Conservation (phyloP, 2,888 invertebrate genomes). For the Drosophila prolongata region DNA sequence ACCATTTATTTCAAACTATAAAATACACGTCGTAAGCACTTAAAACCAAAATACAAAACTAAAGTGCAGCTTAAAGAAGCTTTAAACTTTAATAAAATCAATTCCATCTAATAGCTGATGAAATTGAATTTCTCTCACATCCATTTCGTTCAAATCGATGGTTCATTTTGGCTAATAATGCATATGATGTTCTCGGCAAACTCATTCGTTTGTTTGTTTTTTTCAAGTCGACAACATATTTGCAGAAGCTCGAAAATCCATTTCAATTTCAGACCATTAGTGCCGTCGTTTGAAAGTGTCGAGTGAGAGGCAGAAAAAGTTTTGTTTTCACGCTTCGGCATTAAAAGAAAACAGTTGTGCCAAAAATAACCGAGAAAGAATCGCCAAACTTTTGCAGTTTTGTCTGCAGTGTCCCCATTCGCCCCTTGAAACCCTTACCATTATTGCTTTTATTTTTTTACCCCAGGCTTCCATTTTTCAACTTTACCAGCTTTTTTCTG, state of each 20-base stretch:
- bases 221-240: constrained; percentile 54
- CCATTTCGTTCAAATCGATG: constrained; percentile 1
- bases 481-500: constrained; percentile 41
- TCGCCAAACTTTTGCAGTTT: constrained; percentile 37
- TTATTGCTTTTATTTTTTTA: constrained; percentile 47
- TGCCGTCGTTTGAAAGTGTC: constrained; percentile 67
- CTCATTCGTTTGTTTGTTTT: constrained; percentile 39
- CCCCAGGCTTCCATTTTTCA: constrained; percentile 56
- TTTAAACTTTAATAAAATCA: no score
- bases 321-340: constrained; percentile 72
- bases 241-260: constrained; percentile 65
- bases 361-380: constrained; percentile 27
- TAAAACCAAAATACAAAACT: no score
- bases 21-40: no score
- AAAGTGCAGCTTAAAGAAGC: no score
- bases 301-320: constrained; percentile 53
- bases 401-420: constrained; percentile 42
- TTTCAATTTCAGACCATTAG: constrained; percentile 77
- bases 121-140: neutral
- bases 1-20: no score
- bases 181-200: constrained; percentile 20
- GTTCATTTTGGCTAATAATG: constrained; percentile 16
- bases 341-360: constrained; percentile 65
- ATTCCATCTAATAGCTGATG: no score
- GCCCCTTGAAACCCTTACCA: constrained; percentile 8